Conservation (phyloP, 2,888 invertebrate species). For the Ptilodon capucinus region DNA sequence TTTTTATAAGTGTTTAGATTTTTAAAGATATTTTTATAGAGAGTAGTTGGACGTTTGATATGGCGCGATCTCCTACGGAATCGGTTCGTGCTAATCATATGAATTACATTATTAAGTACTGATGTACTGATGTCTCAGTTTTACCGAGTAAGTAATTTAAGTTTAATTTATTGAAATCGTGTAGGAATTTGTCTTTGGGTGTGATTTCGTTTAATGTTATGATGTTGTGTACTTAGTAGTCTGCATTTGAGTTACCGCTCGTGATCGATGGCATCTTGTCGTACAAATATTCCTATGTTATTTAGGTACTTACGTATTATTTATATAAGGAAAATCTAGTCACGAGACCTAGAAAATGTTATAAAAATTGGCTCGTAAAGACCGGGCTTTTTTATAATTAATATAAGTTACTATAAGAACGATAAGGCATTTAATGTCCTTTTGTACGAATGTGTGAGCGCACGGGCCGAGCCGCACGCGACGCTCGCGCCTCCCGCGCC, state of each 20-base stretch:
- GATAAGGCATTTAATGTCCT: slow-evolving; percentile 68
- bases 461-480: slow-evolving; percentile 6
- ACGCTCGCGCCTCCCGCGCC: slow-evolving; percentile 2
- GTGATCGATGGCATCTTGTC: slow-evolving; percentile 82
- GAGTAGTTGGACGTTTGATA: slow-evolving; percentile 67
- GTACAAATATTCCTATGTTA: slow-evolving; percentile 83
- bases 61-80: slow-evolving; percentile 78
- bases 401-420: slow-evolving; percentile 53
- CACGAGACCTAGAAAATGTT: slow-evolving; percentile 81
- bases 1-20: slow-evolving; percentile 77
- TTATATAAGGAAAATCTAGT: slow-evolving; percentile 81
- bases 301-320: slow-evolving; percentile 79
- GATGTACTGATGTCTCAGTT: slow-evolving; percentile 58
- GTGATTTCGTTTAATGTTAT: slow-evolving; percentile 75
- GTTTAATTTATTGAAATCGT: slow-evolving; percentile 76
- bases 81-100: slow-evolving; percentile 68
- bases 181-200: slow-evolving; percentile 62
- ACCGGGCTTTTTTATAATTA: slow-evolving; percentile 72
- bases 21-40: slow-evolving; percentile 76
- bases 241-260: slow-evolving; percentile 83
- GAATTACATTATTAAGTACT: slow-evolving; percentile 49
- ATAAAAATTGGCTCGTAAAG: slow-evolving; percentile 70
- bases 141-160: slow-evolving; percentile 63
- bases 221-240: slow-evolving; percentile 75
- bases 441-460: slow-evolving; percentile 45